A percentile compares a stretch with the other conserved stretches of the same genome.
Conservation (phyloP, 1,140 invertebrate genomes). For the Caenorhabditis briggsae region DNA sequence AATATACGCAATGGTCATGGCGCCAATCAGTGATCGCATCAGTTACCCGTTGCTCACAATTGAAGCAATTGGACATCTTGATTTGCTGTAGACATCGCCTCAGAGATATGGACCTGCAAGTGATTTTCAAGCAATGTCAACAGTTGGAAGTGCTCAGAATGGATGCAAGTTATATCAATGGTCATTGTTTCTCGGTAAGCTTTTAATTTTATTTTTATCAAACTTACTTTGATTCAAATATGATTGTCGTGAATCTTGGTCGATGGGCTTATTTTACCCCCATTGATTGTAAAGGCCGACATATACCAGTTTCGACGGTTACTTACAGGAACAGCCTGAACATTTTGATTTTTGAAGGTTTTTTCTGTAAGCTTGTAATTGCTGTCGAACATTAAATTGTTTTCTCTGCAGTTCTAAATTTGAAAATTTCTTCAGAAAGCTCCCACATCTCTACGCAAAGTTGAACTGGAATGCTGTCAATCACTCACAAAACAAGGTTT, state of each 20-base stretch:
- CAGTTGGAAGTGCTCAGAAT: constrained; percentile 39
- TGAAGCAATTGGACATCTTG: constrained; percentile 50
- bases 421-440: constrained; percentile 5
- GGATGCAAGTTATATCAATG: constrained; percentile 50
- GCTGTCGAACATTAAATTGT: background rate
- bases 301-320: background rate
- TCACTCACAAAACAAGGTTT: background rate
- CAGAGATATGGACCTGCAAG: constrained; percentile 44
- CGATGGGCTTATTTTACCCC: constrained; percentile 9
- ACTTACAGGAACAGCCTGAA: background rate
- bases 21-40: constrained; percentile 56
- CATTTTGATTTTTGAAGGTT: background rate
- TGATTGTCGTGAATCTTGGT: constrained; percentile 49
- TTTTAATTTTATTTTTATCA: background rate
- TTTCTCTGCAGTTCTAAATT: background rate
- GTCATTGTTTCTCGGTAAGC: constrained; percentile 24
- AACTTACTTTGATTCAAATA: background rate
- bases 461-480: constrained; percentile 32
- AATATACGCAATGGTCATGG: constrained; percentile 62
- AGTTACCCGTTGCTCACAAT: constrained; percentile 5
- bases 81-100: constrained; percentile 62
- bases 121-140: constrained; percentile 14
- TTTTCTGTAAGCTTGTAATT: background rate
- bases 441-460: background rate
- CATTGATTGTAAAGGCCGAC: constrained; percentile 49